phyloP scores from a whole-genome alignment of 2,797 vertebrate species.

The Notoglanidium macrostoma region DNA sequence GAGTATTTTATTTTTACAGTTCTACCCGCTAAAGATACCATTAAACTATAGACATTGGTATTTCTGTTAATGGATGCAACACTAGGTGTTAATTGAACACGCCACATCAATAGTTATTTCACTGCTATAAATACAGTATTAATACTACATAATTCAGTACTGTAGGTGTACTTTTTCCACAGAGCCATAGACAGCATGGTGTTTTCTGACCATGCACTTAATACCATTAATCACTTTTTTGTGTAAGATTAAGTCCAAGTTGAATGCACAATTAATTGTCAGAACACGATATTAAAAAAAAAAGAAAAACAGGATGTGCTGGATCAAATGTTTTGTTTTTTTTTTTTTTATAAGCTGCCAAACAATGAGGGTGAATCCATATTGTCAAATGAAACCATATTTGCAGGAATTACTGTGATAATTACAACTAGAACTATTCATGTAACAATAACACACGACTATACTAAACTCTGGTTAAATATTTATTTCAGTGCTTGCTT shows the following conservation, averaged over 20 bases:
- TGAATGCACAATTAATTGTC: not conserved
- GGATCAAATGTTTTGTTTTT: not conserved
- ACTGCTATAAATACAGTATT: not conserved
- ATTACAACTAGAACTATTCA: not conserved
- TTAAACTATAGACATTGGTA: not conserved
- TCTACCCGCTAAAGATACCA: not conserved
- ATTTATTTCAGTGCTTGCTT: not conserved
- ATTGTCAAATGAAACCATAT: not conserved
- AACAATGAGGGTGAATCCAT: not conserved
- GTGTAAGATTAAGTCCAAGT: not conserved
- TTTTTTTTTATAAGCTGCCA: not conserved
- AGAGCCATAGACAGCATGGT: not conserved
- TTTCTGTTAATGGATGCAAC: not conserved
- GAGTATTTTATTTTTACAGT: not conserved
- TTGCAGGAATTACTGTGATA: not conserved
- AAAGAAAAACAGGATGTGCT: not conserved
- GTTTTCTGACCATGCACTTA: not conserved
- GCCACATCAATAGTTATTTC: not conserved
- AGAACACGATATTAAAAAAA: not conserved
- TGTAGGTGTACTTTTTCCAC: not conserved
- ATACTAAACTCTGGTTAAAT: not conserved
- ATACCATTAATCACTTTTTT: too few relatives aligned
- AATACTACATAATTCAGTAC: not conserved
- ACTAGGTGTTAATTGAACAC: not conserved
- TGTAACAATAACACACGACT: not conserved